Base-by-base conservation (phyloP, 2,797 vertebrate genomes). In the Anas bahamensis region DNA sequence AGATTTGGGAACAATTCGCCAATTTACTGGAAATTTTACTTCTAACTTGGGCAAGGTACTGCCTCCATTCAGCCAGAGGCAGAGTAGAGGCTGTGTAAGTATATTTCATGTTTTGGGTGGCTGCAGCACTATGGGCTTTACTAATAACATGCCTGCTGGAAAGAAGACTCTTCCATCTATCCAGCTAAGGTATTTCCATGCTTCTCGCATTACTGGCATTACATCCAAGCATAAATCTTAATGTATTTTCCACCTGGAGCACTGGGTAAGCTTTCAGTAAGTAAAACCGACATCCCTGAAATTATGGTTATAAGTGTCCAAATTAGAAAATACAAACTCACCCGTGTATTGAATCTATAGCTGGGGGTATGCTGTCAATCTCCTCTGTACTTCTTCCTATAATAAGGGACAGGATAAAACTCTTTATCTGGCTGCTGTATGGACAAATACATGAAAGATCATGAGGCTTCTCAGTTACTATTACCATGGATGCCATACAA, bases 221-320 rank as follows among this genome's bases (percentile, higher is more conserved):
- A 79, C 88, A 93, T 93, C 85, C 93, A 92, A 93, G 93, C 91
- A 95, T 96, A 94, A 96, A 96, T 95, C 96, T 96, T 96, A 96
- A 96, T 96, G 94, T 82, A 79, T 94, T 96, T 96, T 96, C 91
- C 96, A 86, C 63, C 79, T 89, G 83, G 59, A 93, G 55, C 35
- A 69, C 44, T 79, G 88, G 94, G 39, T 96, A 94, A 69, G 64
- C 60, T 96, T 96, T 95, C 96, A 94, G 72, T 88, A 90, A 87
- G 73, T 87, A 93, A 89, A 94, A 82, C 52, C 7, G 10, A 9
- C 18, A 82, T 6, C 6, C 11, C 22, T 84, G 77, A 84, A 88
- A 84, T 90, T 74, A 90, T 59, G 59, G 65, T 70, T 74, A 3
- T 60, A 74, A 90, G 31, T 31, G 23, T 76, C 52, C 8, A 4